A percentile compares a stretch with the other conserved stretches of the same genome.
These are phyloP conservation scores for Trachurus trachurus DNA, from an alignment of 2,797 vertebrate genomes.

Conservation along the genomic window DNA sequence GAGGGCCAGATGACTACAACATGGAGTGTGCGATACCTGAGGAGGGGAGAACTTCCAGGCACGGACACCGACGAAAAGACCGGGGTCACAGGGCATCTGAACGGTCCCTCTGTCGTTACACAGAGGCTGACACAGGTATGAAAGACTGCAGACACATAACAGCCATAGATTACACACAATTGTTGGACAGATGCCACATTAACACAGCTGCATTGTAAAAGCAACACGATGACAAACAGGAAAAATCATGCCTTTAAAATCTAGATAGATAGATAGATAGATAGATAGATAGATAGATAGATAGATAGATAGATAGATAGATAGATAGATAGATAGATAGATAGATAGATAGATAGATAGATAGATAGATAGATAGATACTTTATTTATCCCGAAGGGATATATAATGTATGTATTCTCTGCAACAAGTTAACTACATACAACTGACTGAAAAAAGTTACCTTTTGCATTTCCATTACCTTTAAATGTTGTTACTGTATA, in stretches of 20 bases:
- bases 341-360: no score
- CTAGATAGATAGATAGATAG: no score
- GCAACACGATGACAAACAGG: neutral
- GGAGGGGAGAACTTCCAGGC: slow-evolving; percentile 86
- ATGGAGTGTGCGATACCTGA: slow-evolving; percentile 90
- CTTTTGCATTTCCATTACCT: neutral
- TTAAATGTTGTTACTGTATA: neutral
- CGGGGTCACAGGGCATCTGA: slow-evolving; percentile 91
- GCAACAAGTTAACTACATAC: no score
- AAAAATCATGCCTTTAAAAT: neutral
- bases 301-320: no score
- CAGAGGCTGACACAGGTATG: slow-evolving; percentile 93
- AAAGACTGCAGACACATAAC: neutral
- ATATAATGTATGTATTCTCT: no score
- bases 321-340: no score
- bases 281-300: no score
- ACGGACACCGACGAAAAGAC: slow-evolving; percentile 91
- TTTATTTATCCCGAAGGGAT: no score
- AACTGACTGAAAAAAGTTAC: no score
- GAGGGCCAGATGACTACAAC: slow-evolving; percentile 89
- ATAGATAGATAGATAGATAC: no score
- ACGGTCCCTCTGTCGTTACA: slow-evolving; percentile 92
- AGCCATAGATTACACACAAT: neutral
- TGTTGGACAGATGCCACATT: neutral
- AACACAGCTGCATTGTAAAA: neutral